phyloP scores from a whole-genome alignment of 2,113 vertebrate genomes.

The Macquaria australasica region DNA sequence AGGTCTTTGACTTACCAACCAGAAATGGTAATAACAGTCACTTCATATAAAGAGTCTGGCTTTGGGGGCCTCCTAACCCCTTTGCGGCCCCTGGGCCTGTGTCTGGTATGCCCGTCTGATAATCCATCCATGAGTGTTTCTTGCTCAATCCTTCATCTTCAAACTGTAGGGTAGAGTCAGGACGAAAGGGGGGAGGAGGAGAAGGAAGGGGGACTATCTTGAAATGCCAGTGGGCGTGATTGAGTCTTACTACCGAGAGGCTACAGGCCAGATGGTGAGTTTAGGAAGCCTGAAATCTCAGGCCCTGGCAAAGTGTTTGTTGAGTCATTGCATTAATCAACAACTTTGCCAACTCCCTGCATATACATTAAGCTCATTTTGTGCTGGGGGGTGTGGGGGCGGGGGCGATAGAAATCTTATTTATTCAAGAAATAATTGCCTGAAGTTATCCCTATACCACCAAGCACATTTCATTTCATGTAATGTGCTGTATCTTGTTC shows the following conservation, averaged over 20 bases:
- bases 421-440: slow-evolving; percentile 62
- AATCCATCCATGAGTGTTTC: slow-evolving; percentile 17
- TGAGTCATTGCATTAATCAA: slow-evolving; percentile 75
- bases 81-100: not conserved
- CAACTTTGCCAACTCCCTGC: slow-evolving; percentile 61
- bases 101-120: not conserved
- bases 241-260: slow-evolving; percentile 64
- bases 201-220: not conserved
- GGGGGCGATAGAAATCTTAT: slow-evolving; percentile 26
- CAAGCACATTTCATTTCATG: slow-evolving; percentile 10
- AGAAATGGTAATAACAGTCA: not conserved
- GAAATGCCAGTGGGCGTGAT: slow-evolving; percentile 62
- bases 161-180: slow-evolving; percentile 23
- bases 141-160: slow-evolving; percentile 47
- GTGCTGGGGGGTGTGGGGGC: not conserved
- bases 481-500: slow-evolving; percentile 25
- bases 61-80: not conserved
- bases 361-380: slow-evolving; percentile 60
- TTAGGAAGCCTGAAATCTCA: slow-evolving; percentile 72
- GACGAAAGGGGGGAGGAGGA: slow-evolving; percentile 2
- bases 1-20: slow-evolving; percentile 10
- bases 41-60: not conserved
- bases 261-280: slow-evolving; percentile 73
- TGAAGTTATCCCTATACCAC: slow-evolving; percentile 26
- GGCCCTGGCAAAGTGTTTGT: slow-evolving; percentile 74